phyloP scores from a whole-genome alignment of 2,888 invertebrate genomes.

The Sepioteuthis lessoniana region DNA sequence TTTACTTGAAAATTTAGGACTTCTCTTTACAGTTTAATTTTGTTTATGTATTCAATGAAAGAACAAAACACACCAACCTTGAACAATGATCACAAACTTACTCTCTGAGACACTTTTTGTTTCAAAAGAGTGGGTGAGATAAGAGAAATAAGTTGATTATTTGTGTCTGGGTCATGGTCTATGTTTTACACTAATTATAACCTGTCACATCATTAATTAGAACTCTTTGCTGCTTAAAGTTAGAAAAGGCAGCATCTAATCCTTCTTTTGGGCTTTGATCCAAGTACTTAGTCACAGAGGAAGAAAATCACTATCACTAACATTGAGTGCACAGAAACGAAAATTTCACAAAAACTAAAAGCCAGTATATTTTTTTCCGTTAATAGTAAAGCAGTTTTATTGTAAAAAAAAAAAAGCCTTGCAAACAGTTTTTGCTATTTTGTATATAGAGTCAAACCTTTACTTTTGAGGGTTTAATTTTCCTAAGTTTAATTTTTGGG shows the following conservation, averaged over 20 bases:
- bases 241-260: not conserved
- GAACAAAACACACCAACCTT: not conserved
- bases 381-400: too few relatives aligned
- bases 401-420: too few relatives aligned
- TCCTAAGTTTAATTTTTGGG: too few relatives aligned
- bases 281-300: not conserved
- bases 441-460: too few relatives aligned
- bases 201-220: not conserved
- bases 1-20: too few relatives aligned
- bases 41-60: too few relatives aligned
- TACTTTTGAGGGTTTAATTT: too few relatives aligned
- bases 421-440: too few relatives aligned
- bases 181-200: not conserved
- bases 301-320: not conserved
- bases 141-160: not conserved
- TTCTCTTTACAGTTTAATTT: too few relatives aligned
- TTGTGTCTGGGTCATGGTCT: not conserved
- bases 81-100: not conserved
- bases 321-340: not conserved
- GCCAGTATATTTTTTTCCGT: too few relatives aligned
- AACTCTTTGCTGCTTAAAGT: not conserved
- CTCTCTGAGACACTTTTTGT: not conserved
- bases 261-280: not conserved
- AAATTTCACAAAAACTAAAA: too few relatives aligned
- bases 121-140: not conserved